Evolutionary conservation across 2,888 invertebrate genomes (phyloP), one percentile per base, ranked within the genome.

Genomic region (Imbricaverruca yamaguchii): DNA sequence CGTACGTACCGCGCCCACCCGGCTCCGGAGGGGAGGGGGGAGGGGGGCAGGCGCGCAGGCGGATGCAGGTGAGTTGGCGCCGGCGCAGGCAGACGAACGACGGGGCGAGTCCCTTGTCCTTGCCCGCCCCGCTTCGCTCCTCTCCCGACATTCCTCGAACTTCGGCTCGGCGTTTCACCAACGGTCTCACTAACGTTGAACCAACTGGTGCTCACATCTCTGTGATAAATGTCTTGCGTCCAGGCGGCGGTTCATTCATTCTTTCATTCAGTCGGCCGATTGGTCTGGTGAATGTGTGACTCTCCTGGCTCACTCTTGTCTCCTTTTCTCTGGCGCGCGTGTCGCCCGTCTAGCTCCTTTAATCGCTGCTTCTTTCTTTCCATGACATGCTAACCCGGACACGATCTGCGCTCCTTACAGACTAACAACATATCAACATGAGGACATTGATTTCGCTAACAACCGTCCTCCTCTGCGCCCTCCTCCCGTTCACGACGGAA

Each of bases 381-480:
- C 67, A 9, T 13, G 13, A 67, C 67, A 53, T 74, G 23, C 74
- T 74, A 74, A 74, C 74, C 53, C 2, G 39, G 18, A 53, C 23
- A 53, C 21, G 7, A 53, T 53, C 74, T 74, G 3, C 39, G 21
- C 39, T 69, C 69, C 69, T 69, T 69, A 69, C 69, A 69, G 69
- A 74, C 74, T 39, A 74, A 74, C 74, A 74, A 39, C 74, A 74
- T 18, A 53, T 6, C 25, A 39, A 12, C 69, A 69, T 69, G 69
- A 25, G 69, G 69, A 39, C 15, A 39, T 8, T 39, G 15, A 13
- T 15, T 25, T 4, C 69, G 39, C 69, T 69, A 11, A 15, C 69
- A n/a, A 13, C 7, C 39, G 69, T 39, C 15, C 15, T 39, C 69
- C 3, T 11, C 39, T 8, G 69, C 13, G 39, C 39, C n/a, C 1